Base-by-base conservation (phyloP, 1,140 invertebrate species). In the Caenorhabditis tropicalis region DNA sequence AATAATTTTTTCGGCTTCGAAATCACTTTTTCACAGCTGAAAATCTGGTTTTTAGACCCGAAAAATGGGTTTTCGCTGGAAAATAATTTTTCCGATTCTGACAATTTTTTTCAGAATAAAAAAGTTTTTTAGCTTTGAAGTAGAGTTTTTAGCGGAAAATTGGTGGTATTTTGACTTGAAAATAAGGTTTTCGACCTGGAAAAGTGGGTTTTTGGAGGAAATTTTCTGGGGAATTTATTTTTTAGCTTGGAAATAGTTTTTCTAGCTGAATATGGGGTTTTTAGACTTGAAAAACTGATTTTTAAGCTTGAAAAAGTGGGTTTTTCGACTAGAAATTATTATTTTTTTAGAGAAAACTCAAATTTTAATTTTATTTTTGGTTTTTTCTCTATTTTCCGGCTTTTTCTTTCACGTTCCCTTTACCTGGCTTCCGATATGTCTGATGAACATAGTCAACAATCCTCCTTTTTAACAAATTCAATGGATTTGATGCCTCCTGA, bases 401-500 rank as follows among this genome's bases (percentile, higher is more conserved):
- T 27, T 19, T 3, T n/a, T n/a, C 3, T n/a, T 7, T 21, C 19
- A n/a, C 19, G 29, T 58, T 29, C 29, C 10, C n/a, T n/a, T 12
- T 80, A 81, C 84, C 84, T 4, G 86, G 86, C 21, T 88, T 90
- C 27, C 89, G 39, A 85, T 85, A 88, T 15, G 65, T 56, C 51
- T 60, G 65, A 60, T 88, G 83, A n/a, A 89, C 53, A 60, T 89
- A 85, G 48, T 89, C 74, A 16, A 89, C 86, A 12, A 89, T 90
- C 46, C 88, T 49, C 60, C 85, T 60, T 51, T 91, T 90, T 24
- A 90, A 70, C 48, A 90, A 56, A 79, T 84, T 85, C 53, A 90
- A 43, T n/a, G 89, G 90, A 86, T 90, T 91, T 12, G 46, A 33
- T 21, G 82, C 6, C 46, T 87, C 84, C 10, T 53, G 33, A 19